Evolutionary conservation across 2,113 vertebrate genomes (phyloP).

Genomic region (Antechinus stuartii): DNA sequence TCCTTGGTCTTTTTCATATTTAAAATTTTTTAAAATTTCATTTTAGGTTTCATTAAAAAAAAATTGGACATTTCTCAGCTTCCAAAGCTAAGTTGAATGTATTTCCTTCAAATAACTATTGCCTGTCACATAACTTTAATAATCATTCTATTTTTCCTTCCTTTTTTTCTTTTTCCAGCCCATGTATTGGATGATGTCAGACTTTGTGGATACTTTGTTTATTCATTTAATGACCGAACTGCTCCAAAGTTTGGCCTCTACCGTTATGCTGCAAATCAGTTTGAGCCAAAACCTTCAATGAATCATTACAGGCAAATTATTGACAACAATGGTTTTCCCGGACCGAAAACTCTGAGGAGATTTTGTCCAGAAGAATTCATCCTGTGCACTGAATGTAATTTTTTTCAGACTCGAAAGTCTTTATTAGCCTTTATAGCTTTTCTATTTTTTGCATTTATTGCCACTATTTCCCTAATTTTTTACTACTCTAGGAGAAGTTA

Average conservation of each 20-base stretch:
- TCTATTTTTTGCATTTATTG: slow-evolving; percentile 87
- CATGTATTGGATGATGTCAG: slow-evolving; percentile 91
- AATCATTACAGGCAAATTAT: slow-evolving; percentile 93
- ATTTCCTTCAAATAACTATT: not conserved
- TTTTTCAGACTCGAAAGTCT: slow-evolving; percentile 86
- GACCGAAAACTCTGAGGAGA: slow-evolving; percentile 69
- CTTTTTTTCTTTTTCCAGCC: slow-evolving; percentile 83
- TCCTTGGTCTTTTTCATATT: not conserved
- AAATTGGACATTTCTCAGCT: not conserved
- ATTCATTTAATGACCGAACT: slow-evolving; percentile 92
- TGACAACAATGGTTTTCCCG: slow-evolving; percentile 90
- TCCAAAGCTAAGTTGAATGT: not conserved
- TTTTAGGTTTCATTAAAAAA: not conserved
- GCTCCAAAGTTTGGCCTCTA: slow-evolving; percentile 94
- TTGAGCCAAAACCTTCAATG: slow-evolving; percentile 91
- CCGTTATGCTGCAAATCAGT: slow-evolving; percentile 88
- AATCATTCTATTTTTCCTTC: slow-evolving; percentile 38
- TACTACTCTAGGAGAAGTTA: slow-evolving; percentile 89
- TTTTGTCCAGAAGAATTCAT: slow-evolving; percentile 84
- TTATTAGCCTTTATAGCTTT: slow-evolving; percentile 92
- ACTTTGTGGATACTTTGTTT: slow-evolving; percentile 96
- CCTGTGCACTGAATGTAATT: slow-evolving; percentile 83
- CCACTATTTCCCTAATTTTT: slow-evolving; percentile 89
- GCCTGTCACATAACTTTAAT: not conserved
- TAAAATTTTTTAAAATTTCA: slow-evolving; percentile 16